These are phyloP conservation scores for Sander vitreus DNA, from an alignment of 2,113 vertebrate genomes.

Conservation along the genomic window DNA sequence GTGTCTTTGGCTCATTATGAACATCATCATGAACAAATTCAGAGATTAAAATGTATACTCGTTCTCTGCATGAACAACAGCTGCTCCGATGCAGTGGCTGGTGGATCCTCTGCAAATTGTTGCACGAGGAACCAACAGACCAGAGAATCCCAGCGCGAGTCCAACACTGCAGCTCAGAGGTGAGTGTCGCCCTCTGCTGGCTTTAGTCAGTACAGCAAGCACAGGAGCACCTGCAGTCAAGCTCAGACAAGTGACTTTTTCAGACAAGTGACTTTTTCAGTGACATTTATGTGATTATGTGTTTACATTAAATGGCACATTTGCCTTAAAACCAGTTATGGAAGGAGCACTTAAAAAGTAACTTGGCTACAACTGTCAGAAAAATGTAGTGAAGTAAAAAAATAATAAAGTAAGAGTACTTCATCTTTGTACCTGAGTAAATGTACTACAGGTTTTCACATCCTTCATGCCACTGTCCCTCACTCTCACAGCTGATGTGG, in stretches of 20 bases:
- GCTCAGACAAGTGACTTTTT: not conserved
- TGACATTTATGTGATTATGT: not conserved
- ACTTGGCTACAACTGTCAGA: no score
- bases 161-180: conserved; percentile 57
- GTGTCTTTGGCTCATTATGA: not conserved
- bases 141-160: conserved; percentile 40
- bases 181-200: conserved; percentile 63
- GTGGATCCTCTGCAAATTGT: conserved; percentile 29
- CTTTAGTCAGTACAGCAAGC: not conserved
- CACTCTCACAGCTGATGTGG: not conserved
- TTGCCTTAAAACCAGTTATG: no score
- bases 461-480: not conserved
- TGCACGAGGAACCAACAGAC: conserved; percentile 33
- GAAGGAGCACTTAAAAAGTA: no score
- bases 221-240: not conserved
- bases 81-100: conserved; percentile 31
- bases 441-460: not conserved
- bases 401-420: no score
- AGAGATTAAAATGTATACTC: not conserved
- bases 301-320: no score
- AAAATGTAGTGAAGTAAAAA: not conserved
- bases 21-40: no score
- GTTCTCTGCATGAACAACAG: conserved; percentile 5
- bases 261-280: not conserved
- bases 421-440: not conserved